Conservation (phyloP, 2,888 invertebrate genomes). For the Noctua janthina region DNA sequence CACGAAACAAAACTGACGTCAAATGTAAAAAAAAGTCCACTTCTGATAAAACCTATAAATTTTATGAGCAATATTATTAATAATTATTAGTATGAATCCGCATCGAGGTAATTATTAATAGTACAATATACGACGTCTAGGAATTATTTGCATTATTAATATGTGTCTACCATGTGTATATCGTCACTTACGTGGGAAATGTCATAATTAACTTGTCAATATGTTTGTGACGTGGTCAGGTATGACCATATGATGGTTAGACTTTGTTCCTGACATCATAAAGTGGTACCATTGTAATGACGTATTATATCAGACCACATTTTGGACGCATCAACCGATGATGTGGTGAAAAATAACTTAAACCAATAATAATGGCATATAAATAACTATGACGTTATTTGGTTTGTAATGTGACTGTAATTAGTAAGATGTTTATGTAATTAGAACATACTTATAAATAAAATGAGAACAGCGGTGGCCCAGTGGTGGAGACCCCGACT, state of each 20-base stretch:
- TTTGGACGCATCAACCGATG: background rate
- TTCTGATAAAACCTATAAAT: constrained; percentile 11
- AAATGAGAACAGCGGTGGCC: too few species aligned
- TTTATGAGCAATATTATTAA: background rate
- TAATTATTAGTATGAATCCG: background rate
- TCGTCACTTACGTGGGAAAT: background rate
- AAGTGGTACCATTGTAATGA: constrained; percentile 5
- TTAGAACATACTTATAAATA: background rate
- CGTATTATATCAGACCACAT: background rate
- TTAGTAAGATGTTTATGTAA: background rate
- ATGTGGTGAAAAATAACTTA: background rate
- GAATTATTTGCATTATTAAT: constrained; percentile 9
- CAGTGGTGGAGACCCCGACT: too few species aligned
- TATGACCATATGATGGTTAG: background rate
- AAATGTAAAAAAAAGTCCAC: background rate
- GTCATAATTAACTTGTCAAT: constrained; percentile 6
- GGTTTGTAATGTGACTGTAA: background rate
- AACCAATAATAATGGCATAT: background rate
- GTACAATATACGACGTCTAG: background rate
- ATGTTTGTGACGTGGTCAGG: background rate
- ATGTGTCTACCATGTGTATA: background rate
- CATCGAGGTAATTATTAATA: background rate
- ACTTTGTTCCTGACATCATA: background rate
- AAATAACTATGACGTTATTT: constrained; percentile 14
- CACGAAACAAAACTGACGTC: constrained; percentile 4